These are phyloP conservation scores for Odocoileus hemionus DNA, from an alignment of 2,113 vertebrate species.

Conservation along the genomic window DNA sequence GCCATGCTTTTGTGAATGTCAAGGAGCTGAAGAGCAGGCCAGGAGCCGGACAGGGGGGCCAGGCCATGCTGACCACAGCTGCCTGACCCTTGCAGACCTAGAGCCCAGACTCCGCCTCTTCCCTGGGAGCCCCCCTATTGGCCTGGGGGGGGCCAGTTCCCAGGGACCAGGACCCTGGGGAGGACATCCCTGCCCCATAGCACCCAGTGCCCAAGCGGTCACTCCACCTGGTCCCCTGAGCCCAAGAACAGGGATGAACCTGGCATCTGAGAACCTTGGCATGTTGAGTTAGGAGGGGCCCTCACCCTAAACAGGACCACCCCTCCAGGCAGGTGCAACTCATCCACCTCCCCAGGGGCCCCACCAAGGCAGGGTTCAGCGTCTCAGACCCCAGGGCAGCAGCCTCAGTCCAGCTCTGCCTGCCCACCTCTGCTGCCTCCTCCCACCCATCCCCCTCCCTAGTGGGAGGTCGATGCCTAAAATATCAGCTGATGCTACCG, in stretches of 20 bases:
- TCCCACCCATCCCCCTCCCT: not conserved
- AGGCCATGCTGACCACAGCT: not conserved
- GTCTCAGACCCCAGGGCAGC: not conserved
- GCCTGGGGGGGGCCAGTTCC: fast-evolving
- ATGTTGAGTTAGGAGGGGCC: not conserved
- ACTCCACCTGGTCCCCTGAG: not conserved
- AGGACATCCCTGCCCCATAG: not conserved
- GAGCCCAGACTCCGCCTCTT: not conserved
- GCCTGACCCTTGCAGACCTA: not conserved
- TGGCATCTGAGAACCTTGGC: not conserved
- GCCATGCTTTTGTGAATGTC: not conserved
- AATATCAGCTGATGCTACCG: fast-evolving
- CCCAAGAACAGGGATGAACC: not conserved
- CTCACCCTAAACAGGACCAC: not conserved
- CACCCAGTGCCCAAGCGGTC: not conserved
- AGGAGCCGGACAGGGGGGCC: fast-evolving
- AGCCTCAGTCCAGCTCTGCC: not conserved
- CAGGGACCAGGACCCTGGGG: not conserved
- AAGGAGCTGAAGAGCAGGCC: not conserved
- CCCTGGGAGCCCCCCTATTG: fast-evolving
- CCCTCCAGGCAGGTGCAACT: not conserved
- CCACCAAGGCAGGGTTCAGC: fast-evolving
- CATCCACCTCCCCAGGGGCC: fast-evolving
- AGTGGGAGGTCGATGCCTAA: too few species aligned
- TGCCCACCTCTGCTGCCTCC: not conserved